Conservation (phyloP, 2,113 vertebrate genomes). For the Theristicus caerulescens region DNA sequence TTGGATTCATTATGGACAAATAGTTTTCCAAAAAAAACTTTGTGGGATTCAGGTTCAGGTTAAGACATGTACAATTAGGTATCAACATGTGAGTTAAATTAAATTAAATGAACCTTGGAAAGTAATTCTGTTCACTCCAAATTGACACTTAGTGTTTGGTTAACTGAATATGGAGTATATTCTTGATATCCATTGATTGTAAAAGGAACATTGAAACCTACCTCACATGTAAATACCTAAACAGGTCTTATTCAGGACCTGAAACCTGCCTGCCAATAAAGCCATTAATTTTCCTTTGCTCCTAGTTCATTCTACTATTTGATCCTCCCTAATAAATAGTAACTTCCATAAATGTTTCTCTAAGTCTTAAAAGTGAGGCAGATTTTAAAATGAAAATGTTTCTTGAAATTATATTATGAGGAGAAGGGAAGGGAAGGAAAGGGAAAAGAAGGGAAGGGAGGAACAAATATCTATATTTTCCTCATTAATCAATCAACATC, state of each 20-base stretch:
- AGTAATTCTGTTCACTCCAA: background rate
- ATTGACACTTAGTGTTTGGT: background rate
- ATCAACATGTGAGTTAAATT: background rate
- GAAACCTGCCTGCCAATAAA: background rate
- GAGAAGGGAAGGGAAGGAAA: background rate
- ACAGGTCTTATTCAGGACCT: background rate
- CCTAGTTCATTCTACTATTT: background rate
- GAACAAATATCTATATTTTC: background rate
- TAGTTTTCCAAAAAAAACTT: background rate
- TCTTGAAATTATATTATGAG: background rate
- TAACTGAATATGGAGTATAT: background rate
- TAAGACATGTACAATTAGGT: background rate
- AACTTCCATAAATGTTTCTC: background rate
- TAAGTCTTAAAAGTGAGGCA: background rate
- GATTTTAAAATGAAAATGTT: background rate
- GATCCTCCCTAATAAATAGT: background rate
- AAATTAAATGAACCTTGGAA: background rate
- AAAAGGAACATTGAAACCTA: background rate
- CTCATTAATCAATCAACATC: background rate
- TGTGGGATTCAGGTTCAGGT: background rate
- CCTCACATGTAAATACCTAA: background rate
- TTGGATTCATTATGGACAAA: background rate
- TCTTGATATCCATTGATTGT: background rate
- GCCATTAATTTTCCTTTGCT: background rate
- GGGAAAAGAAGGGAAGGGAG: background rate